These are phyloP conservation scores for Anisognathus igniventris DNA, from an alignment of 2,797 vertebrate genomes.

Conservation along the genomic window DNA sequence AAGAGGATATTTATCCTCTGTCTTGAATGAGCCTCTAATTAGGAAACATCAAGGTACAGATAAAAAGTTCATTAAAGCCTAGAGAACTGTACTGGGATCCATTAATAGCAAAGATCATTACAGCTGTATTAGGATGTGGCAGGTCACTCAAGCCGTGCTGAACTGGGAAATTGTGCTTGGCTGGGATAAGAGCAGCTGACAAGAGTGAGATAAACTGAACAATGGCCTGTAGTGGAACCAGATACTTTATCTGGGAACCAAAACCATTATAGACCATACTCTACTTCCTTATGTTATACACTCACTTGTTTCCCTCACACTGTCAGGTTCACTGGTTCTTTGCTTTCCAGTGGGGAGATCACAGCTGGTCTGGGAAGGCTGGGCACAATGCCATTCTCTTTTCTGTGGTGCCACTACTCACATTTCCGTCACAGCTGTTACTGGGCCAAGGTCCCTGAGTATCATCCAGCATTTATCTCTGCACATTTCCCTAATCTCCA, in stretches of 20 bases:
- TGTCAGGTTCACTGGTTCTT: neutral
- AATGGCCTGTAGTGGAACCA: fast-evolving
- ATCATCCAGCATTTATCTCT: neutral
- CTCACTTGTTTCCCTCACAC: neutral
- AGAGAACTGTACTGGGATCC: neutral
- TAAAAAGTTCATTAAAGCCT: neutral
- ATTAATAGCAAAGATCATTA: neutral
- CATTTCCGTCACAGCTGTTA: neutral
- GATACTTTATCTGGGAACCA: neutral
- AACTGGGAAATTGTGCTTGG: neutral
- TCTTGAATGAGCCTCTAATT: neutral
- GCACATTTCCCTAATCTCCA: neutral
- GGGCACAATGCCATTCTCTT: neutral
- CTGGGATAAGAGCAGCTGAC: neutral
- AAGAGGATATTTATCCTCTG: neutral
- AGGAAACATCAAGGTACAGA: neutral
- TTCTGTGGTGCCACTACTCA: neutral
- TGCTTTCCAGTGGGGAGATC: neutral
- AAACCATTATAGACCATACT: neutral
- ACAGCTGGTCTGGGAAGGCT: neutral
- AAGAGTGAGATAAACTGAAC: fast-evolving
- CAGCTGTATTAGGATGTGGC: neutral
- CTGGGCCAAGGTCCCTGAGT: neutral
- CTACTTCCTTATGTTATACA: neutral
- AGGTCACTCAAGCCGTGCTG: neutral